These are phyloP conservation scores for Rotaria macrura DNA, from an alignment of 2,888 invertebrate species.

Conservation along the genomic window DNA sequence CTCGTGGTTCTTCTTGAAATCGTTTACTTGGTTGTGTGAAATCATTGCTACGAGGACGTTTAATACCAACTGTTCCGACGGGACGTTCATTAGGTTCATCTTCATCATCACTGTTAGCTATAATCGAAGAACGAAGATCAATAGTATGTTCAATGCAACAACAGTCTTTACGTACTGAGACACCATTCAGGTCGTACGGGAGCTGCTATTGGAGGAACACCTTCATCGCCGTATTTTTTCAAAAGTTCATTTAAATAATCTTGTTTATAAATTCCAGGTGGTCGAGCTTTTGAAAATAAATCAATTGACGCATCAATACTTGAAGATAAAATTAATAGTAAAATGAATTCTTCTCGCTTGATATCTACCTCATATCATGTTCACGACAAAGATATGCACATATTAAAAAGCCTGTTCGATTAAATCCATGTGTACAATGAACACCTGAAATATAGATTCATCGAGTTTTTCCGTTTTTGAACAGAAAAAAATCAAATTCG, in stretches of 20 bases:
- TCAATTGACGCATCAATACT: constrained; percentile 67
- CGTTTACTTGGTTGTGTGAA: neutral
- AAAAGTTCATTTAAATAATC: constrained; percentile 83
- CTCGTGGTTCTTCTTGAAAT: neutral
- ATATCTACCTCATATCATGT: neutral
- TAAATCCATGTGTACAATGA: constrained; percentile 96
- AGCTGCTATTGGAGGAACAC: constrained; percentile 58
- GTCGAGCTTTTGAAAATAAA: constrained; percentile 66
- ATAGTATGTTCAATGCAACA: constrained; percentile 24
- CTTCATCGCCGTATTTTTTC: constrained; percentile 64
- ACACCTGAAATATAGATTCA: constrained; percentile 56
- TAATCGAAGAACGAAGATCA: constrained; percentile 17
- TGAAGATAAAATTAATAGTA: neutral
- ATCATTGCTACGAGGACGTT: neutral
- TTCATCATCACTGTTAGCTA: constrained; percentile 49
- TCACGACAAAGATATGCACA: constrained; percentile 63
- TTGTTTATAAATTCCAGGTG: constrained; percentile 91
- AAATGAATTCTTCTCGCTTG: neutral
- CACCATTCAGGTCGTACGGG: constrained; percentile 80
- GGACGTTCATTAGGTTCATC: constrained; percentile 37
- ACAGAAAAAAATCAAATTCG: neutral
- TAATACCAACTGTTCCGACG: constrained; percentile 28
- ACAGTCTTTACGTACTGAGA: constrained; percentile 57
- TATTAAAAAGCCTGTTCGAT: constrained; percentile 88
- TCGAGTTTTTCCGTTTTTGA: neutral